Percentiles rank a stretch among this genome's conserved stretches.
Conservation (phyloP, 2,888 invertebrate genomes). For the Tolmerus cingulatus region DNA sequence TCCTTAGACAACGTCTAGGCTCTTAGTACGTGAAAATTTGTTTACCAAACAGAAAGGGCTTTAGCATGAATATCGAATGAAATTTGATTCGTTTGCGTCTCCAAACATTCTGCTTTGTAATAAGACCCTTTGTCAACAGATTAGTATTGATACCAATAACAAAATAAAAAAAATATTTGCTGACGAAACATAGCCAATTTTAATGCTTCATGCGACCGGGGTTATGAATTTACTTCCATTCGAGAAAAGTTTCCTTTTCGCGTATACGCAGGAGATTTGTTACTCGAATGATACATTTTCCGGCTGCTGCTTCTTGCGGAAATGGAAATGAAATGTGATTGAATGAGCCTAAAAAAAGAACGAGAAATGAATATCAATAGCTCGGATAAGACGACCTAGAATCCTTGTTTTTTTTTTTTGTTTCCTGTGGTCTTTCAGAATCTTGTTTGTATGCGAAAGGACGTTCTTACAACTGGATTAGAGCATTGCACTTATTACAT, state of each 20-base stretch:
- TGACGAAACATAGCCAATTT: background rate
- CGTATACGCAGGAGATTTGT: background rate
- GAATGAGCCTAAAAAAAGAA: background rate
- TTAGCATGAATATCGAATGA: background rate
- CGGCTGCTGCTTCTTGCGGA: background rate
- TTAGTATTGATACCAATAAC: background rate
- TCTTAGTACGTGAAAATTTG: background rate
- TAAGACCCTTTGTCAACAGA: background rate
- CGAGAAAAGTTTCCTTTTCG: background rate
- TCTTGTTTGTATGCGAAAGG: background rate
- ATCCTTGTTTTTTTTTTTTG: background rate
- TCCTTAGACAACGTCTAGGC: too few species aligned
- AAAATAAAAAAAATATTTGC: background rate
- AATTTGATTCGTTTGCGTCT: background rate
- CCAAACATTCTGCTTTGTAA: background rate
- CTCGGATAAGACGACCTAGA: background rate
- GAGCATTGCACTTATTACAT: background rate
- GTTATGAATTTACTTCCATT: background rate
- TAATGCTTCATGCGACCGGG: background rate
- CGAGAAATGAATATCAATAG: background rate
- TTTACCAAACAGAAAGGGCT: background rate
- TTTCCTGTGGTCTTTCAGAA: background rate
- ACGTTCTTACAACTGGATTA: background rate
- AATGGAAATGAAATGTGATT: background rate
- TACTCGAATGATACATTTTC: background rate